Evolutionary conservation across 92 coral and sea anemone genomes (phyloP).

Genomic region (Actinostola sp.): DNA sequence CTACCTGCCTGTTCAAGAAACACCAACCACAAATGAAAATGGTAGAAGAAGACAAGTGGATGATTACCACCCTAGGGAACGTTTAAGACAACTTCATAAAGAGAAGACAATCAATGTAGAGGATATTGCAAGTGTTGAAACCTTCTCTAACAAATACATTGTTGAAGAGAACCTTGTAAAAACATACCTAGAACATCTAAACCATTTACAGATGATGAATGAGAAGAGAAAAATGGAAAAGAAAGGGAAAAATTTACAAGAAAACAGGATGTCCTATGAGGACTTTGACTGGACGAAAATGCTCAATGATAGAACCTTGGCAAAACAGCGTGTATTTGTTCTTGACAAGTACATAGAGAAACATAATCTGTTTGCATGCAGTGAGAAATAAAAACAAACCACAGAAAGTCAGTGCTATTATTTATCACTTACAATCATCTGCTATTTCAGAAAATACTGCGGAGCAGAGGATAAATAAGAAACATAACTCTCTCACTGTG

Average conservation of each 20-base stretch:
- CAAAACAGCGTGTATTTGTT: slow-evolving; percentile 56
- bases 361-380: slow-evolving; percentile 37
- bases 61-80: slow-evolving; percentile 69
- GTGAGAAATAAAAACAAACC: slow-evolving; percentile 55
- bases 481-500: slow-evolving; percentile 16
- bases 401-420: slow-evolving; percentile 55
- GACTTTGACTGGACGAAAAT: slow-evolving; percentile 52
- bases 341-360: slow-evolving; percentile 48
- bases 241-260: slow-evolving; percentile 24
- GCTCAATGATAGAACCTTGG: slow-evolving; percentile 48
- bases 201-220: slow-evolving; percentile 65
- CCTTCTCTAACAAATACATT: slow-evolving; percentile 65
- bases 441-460: no score
- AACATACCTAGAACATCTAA: slow-evolving; percentile 49
- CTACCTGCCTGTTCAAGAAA: slow-evolving; percentile 59
- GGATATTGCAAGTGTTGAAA: slow-evolving; percentile 55
- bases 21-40: slow-evolving; percentile 44
- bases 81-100: slow-evolving; percentile 48
- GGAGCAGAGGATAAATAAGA: not conserved
- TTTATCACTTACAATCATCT: slow-evolving; percentile 15
- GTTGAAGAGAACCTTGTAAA: slow-evolving; percentile 66
- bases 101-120: slow-evolving; percentile 50
- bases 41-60: slow-evolving; percentile 54
- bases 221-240: slow-evolving; percentile 55
- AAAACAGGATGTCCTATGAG: slow-evolving; percentile 42